Conservation (phyloP, 2,113 vertebrate genomes). For the Todiramphus saurophagus region DNA sequence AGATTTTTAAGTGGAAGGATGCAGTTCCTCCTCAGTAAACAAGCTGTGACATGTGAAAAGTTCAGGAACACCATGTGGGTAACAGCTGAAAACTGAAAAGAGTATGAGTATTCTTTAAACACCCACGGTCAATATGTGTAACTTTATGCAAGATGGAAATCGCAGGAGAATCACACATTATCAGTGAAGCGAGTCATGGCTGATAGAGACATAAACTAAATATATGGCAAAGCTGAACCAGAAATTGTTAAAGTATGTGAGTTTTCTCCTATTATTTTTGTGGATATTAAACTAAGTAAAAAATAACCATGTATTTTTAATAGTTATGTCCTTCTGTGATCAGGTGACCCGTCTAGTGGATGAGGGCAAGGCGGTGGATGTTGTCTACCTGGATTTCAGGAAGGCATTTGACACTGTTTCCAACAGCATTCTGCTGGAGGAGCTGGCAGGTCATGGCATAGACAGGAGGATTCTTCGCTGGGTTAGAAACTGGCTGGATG, state of each 20-base stretch:
- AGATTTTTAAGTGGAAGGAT: not conserved
- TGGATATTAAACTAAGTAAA: not conserved
- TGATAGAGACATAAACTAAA: not conserved
- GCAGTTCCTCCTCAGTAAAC: not conserved
- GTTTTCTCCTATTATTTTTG: not conserved
- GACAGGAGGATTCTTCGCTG: too few relatives aligned
- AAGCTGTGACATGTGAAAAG: not conserved
- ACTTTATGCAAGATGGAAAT: constrained; percentile 10
- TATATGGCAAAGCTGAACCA: not conserved
- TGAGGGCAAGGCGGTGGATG: too few relatives aligned
- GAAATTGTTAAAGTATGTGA: not conserved
- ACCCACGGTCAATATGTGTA: constrained; percentile 10
- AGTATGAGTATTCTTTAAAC: constrained; percentile 28
- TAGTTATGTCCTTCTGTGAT: not conserved
- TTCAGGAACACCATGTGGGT: not conserved
- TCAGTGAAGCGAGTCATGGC: not conserved
- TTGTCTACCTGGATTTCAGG: too few relatives aligned
- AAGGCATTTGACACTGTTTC: too few relatives aligned
- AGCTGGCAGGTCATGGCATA: too few relatives aligned
- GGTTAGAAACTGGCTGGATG: too few relatives aligned
- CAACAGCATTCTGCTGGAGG: too few relatives aligned
- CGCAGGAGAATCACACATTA: constrained; percentile 1
- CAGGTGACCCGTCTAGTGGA: too few relatives aligned
- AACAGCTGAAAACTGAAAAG: constrained; percentile 22
- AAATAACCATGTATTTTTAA: not conserved